These are phyloP conservation scores for Pyrgilauda ruficollis DNA, from an alignment of 2,113 vertebrate genomes.

Conservation along the genomic window DNA sequence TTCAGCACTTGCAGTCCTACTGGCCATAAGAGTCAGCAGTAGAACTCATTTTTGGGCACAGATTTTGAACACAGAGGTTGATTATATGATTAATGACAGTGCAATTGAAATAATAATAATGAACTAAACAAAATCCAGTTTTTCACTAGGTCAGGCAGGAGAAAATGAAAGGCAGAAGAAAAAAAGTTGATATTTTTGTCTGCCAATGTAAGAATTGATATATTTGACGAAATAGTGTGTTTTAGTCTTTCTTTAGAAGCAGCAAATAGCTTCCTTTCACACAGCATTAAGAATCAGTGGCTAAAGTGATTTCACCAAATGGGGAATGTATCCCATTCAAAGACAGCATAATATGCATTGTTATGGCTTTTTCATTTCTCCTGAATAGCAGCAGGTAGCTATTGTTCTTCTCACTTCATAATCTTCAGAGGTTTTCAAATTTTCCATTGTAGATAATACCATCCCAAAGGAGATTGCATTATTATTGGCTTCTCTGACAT, in stretches of 20 bases:
- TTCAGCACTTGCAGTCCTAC: not conserved
- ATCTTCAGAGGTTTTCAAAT: constrained; percentile 4
- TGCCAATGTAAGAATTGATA: not conserved
- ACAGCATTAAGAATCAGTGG: not conserved
- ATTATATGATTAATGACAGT: not conserved
- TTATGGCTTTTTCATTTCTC: constrained; percentile 24
- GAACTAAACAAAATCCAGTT: not conserved
- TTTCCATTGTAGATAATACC: not conserved
- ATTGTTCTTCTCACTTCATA: constrained; percentile 24
- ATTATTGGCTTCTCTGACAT: not conserved
- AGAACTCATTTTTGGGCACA: not conserved
- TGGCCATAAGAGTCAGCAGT: not conserved
- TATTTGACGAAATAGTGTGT: not conserved
- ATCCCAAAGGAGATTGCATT: not conserved
- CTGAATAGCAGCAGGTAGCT: constrained; percentile 1
- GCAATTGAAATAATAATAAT: not conserved
- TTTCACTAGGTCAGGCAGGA: not conserved
- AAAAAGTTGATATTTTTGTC: not conserved
- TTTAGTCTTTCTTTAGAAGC: not conserved
- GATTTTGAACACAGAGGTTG: not conserved
- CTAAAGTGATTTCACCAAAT: constrained; percentile 20
- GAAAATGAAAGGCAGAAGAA: not conserved
- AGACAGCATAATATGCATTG: not conserved
- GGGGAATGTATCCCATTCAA: not conserved
- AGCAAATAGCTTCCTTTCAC: not conserved